phyloP scores from a whole-genome alignment of 2,113 vertebrate genomes.

The Caretta caretta region DNA sequence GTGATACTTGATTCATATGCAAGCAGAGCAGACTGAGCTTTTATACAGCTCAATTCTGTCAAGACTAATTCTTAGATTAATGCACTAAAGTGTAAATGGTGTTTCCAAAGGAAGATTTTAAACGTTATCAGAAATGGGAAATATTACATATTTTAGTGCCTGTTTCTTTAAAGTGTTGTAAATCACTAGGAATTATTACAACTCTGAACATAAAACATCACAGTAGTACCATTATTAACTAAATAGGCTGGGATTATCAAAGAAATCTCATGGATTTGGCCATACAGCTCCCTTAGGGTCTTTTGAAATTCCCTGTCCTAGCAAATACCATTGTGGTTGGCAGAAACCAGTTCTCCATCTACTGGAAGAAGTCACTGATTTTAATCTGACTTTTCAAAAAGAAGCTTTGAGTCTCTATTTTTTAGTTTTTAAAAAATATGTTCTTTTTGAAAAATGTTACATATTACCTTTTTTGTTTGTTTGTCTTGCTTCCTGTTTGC shows the following conservation, averaged over 20 bases:
- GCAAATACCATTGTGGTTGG: background rate
- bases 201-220: background rate
- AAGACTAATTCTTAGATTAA: conserved; percentile 30
- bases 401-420: background rate
- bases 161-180: background rate
- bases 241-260: background rate
- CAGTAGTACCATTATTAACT: background rate
- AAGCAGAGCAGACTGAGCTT: background rate
- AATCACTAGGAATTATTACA: background rate
- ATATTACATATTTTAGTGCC: background rate
- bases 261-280: background rate
- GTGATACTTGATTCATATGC: background rate
- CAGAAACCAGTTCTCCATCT: background rate
- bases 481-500: background rate
- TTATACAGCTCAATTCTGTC: conserved; percentile 1
- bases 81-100: conserved; percentile 21
- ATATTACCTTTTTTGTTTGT: background rate
- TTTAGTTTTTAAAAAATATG: background rate
- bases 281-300: background rate
- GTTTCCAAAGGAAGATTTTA: background rate
- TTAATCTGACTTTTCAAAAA: too few relatives aligned
- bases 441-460: background rate
- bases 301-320: background rate
- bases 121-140: conserved; percentile 24
- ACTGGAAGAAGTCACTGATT: background rate